A percentile compares a stretch with the other conserved stretches of the same genome.
phyloP scores from a whole-genome alignment of 2,113 vertebrate genomes.

The Nettapus auritus region DNA sequence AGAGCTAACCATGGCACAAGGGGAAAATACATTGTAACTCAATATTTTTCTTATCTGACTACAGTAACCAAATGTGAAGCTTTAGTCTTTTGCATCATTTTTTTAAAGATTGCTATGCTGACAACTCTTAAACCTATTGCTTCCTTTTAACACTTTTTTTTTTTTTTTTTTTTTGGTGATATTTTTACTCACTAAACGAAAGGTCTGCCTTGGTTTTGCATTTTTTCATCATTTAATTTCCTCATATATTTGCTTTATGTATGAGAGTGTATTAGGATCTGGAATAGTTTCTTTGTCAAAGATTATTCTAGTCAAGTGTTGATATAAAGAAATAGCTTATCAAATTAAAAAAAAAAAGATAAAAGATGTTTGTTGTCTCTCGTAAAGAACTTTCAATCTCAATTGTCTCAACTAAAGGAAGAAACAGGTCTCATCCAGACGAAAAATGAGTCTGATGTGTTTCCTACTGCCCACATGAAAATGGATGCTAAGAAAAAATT shows the following conservation, averaged over 20 bases:
- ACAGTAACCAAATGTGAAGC: not conserved
- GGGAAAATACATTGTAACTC: not conserved
- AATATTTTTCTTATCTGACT: not conserved
- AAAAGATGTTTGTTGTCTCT: not conserved
- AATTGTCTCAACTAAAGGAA: not conserved
- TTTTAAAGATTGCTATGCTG: not conserved
- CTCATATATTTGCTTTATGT: constrained; percentile 2
- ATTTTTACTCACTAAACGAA: not conserved
- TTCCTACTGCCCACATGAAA: not conserved
- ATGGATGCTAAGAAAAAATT: not conserved
- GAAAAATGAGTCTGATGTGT: not conserved
- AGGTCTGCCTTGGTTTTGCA: not conserved
- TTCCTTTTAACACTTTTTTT: not conserved
- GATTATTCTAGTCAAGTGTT: constrained; percentile 30
- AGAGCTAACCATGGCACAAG: not conserved
- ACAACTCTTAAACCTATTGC: not conserved
- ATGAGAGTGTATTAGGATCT: constrained; percentile 34
- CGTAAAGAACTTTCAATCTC: not conserved
- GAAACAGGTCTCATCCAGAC: not conserved
- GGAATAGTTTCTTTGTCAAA: constrained; percentile 28
- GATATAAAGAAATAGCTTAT: constrained; percentile 7
- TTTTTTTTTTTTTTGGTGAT: not conserved
- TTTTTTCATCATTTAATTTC: constrained; percentile 16
- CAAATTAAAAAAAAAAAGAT: constrained; percentile 7
- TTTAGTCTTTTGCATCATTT: not conserved